Evolutionary conservation across 2,797 vertebrate species (phyloP).

Genomic region (Mycteria americana): DNA sequence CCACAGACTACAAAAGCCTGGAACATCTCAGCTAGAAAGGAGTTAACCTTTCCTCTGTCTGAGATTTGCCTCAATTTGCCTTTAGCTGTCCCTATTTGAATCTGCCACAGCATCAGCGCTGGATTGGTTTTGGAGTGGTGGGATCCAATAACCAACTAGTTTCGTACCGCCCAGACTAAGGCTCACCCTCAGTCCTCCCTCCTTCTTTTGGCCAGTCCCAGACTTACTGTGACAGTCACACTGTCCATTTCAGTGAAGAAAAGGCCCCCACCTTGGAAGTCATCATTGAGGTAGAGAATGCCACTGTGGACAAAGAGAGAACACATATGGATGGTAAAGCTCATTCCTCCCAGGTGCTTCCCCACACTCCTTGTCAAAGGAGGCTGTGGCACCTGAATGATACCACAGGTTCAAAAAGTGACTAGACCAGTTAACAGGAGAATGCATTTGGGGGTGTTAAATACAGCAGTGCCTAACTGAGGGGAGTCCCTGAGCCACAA

Average conservation of each 20-base stretch:
- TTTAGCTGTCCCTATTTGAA: constrained; percentile 62
- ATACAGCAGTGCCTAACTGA: background rate
- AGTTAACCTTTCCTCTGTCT: background rate
- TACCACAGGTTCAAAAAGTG: background rate
- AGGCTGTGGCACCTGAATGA: background rate
- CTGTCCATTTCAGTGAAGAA: constrained; percentile 92
- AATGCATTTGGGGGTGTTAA: background rate
- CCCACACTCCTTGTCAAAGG: background rate
- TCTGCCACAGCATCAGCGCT: background rate
- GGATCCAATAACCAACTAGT: background rate
- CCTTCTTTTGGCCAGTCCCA: background rate
- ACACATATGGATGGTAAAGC: background rate
- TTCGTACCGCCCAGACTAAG: background rate
- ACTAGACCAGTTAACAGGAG: background rate
- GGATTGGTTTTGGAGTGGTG: background rate
- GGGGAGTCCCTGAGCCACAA: background rate
- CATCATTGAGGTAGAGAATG: constrained; percentile 92
- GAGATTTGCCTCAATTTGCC: constrained; percentile 71
- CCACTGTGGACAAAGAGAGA: constrained; percentile 76
- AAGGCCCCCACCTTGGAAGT: constrained; percentile 92
- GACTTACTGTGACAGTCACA: constrained; percentile 88
- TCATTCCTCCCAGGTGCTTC: background rate
- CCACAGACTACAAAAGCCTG: background rate
- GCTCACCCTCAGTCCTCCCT: background rate
- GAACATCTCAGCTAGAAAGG: background rate